Evolutionary conservation across 2,888 invertebrate species (phyloP), one percentile per base, ranked within the genome.

Genomic region (Parelbella ahira): DNA sequence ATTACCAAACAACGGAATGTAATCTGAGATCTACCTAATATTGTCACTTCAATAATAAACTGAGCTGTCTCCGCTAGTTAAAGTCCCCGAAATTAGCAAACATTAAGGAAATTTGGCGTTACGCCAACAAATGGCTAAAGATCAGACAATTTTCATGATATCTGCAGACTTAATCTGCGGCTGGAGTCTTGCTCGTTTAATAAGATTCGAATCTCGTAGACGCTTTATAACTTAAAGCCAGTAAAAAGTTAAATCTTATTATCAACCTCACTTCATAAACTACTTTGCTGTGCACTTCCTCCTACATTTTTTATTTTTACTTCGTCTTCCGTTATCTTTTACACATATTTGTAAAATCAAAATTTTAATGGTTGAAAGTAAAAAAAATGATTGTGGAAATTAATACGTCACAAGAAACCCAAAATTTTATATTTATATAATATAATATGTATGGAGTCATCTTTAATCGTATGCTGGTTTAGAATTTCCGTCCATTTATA

Each of bases 111-210:
- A 36, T 42, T 36, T 42, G 42, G 42, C 42, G 12, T 36, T 34
- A 24, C 19, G 34, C 42, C 42, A 42, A 36, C 29, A 42, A 42
- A 42, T 43, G 42, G 42, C 28, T 42, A 23, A 36, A 29, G 42
- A 43, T 43, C 36, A 43, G 42, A 43, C 34, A 28, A 42, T 42
- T 42, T 29, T 43, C 36, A 43, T 43, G 42, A 43, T 43, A 43
- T 43, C 42, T 36, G 42, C 34, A 36, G 42, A 43, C 34, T 36
- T 43, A 43, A 43, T 43, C 42, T 43, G 36, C 42, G 34, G 36
- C 42, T 28, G 34, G 36, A 36, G 34, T 36, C 42, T 43, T 43
- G 42, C 23, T 43, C 34, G 42, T 43, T 43, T 43, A 42, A 42
- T 42, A 43, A 43, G 42, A 43, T 43, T 43, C 36, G 42, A 43